A percentile compares a stretch with the other conserved stretches of the same genome.
Evolutionary conservation across 2,113 vertebrate species (phyloP).

Genomic region (Poeciliopsis prolifica): DNA sequence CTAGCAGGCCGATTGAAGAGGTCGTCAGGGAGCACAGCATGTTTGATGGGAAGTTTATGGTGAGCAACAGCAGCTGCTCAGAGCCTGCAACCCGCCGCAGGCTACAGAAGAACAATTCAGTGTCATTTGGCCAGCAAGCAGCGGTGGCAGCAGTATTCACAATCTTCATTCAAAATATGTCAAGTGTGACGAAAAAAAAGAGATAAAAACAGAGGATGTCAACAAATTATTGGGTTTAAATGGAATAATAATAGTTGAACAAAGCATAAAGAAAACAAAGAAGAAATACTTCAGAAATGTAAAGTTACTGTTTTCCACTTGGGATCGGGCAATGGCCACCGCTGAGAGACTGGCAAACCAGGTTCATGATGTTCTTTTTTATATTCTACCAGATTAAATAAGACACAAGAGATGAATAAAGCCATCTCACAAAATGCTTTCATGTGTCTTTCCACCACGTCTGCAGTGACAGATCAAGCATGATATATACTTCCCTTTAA

Average conservation of each 20-base stretch:
- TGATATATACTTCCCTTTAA: conserved; percentile 58
- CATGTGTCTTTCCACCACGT: not conserved
- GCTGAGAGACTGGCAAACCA: not conserved
- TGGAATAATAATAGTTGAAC: conserved; percentile 16
- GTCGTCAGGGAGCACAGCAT: conserved; percentile 51
- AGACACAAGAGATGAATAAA: not conserved
- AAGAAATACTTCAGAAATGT: not conserved
- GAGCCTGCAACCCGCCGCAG: conserved; percentile 31
- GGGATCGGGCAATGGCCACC: not conserved
- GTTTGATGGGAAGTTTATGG: conserved; percentile 62
- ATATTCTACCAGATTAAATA: conserved; percentile 7
- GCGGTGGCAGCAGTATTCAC: conserved; percentile 1
- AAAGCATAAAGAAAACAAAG: conserved; percentile 1
- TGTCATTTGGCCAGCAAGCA: conserved; percentile 21
- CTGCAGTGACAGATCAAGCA: conserved; percentile 27
- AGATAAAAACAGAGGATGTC: conserved; percentile 19
- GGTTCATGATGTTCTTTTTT: conserved; percentile 3
- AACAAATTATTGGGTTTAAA: too few species aligned
- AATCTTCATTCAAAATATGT: conserved; percentile 26
- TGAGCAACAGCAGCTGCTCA: conserved; percentile 62
- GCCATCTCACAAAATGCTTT: not conserved
- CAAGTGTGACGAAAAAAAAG: conserved; percentile 19
- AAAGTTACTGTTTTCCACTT: not conserved
- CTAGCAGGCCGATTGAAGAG: conserved; percentile 42
- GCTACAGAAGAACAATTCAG: conserved; percentile 30